These are phyloP conservation scores for Orthonyx spaldingii DNA, from an alignment of 2,113 vertebrate species.

Conservation along the genomic window DNA sequence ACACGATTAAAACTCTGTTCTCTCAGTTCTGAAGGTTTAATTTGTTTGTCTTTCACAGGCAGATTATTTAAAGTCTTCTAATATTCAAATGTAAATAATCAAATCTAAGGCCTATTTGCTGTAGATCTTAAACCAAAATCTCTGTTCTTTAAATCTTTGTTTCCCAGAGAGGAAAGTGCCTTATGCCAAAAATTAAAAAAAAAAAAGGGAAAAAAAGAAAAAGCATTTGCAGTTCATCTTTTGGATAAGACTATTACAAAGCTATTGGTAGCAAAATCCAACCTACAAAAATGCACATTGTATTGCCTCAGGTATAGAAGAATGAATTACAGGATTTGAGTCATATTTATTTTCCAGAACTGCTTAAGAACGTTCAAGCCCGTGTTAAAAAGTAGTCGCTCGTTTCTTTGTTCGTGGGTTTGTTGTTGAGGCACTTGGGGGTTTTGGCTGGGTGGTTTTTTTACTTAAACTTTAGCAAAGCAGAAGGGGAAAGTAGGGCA, in stretches of 20 bases:
- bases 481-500: conserved; percentile 1
- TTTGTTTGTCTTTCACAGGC: conserved; percentile 34
- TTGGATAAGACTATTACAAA: conserved; percentile 39
- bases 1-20: neutral
- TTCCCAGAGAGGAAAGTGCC: neutral
- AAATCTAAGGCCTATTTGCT: conserved; percentile 23
- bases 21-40: neutral
- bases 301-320: neutral
- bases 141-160: conserved; percentile 3
- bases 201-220: neutral
- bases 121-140: conserved; percentile 9
- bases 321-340: conserved; percentile 15
- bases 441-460: neutral
- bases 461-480: neutral
- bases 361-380: neutral
- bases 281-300: neutral
- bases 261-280: conserved; percentile 9
- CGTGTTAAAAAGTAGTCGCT: neutral
- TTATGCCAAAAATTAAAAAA: neutral
- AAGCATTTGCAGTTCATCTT: neutral
- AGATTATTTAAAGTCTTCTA: conserved; percentile 8
- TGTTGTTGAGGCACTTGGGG: neutral
- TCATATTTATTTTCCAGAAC: neutral
- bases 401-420: neutral
- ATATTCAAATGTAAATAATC: conserved; percentile 43